Evolutionary conservation across 1,140 invertebrate species (phyloP).

Genomic region (Bombus polaris): DNA sequence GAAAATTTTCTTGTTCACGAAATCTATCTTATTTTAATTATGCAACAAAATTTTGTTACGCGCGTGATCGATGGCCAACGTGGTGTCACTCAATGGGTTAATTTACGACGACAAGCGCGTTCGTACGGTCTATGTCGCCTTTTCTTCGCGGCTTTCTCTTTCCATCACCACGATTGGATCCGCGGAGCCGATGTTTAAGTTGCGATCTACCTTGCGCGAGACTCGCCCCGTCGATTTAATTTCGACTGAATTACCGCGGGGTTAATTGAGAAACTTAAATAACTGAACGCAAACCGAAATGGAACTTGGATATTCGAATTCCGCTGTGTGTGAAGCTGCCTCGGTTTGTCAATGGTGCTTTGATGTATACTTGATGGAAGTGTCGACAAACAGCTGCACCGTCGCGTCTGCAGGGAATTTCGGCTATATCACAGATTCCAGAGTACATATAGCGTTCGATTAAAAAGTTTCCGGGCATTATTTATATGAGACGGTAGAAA

Average conservation of each 20-base stretch:
- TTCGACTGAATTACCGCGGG: background rate
- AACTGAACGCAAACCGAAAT: background rate
- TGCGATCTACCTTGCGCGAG: background rate
- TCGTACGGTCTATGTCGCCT: too few species aligned
- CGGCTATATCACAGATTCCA: background rate
- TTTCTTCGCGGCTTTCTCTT: too few species aligned
- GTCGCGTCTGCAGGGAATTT: background rate
- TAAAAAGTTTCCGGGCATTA: background rate
- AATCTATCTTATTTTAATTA: too few species aligned
- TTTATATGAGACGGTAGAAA: background rate
- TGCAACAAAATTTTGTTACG: too few species aligned
- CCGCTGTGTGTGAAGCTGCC: background rate
- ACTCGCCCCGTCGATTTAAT: background rate
- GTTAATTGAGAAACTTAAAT: constrained; percentile 3
- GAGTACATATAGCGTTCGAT: background rate
- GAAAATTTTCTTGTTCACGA: too few species aligned
- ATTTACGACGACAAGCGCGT: too few species aligned
- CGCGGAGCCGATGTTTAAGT: background rate
- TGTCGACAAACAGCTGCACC: background rate
- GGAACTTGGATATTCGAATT: background rate
- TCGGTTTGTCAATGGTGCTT: background rate
- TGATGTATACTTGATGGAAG: background rate
- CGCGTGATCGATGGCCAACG: too few species aligned
- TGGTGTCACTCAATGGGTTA: too few species aligned
- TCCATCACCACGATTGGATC: too few species aligned